Percentiles rank a stretch among this genome's conserved stretches.
Conservation (phyloP, 2,797 vertebrate species). For the Acipenser oxyrinchus region DNA sequence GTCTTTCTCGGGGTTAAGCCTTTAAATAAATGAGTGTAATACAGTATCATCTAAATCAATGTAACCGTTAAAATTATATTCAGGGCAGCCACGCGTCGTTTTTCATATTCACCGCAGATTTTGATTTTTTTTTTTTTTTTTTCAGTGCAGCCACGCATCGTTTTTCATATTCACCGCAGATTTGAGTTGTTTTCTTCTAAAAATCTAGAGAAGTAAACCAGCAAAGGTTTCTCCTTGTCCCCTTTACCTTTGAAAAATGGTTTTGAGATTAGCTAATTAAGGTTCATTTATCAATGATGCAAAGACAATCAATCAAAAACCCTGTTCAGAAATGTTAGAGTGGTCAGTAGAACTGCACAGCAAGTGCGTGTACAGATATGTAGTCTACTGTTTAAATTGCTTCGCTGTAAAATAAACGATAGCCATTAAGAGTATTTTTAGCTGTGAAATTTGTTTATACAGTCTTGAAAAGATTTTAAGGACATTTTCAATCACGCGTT, state of each 20-base stretch:
- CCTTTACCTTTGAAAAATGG: slow-evolving; percentile 58
- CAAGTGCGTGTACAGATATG: too few relatives aligned
- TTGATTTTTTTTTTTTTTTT: neutral
- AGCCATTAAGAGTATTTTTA: too few relatives aligned
- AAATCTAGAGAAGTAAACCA: slow-evolving; percentile 43
- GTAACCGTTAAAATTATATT: neutral
- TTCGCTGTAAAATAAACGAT: too few relatives aligned
- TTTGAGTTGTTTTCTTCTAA: neutral
- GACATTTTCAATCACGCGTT: too few relatives aligned
- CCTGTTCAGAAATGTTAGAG: slow-evolving; percentile 16
- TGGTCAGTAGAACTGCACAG: too few relatives aligned
- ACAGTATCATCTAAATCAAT: slow-evolving; percentile 6
- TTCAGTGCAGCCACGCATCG: neutral
- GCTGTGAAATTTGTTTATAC: too few relatives aligned
- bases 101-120: neutral
- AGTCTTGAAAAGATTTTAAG: too few relatives aligned
- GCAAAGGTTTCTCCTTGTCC: slow-evolving; percentile 53
- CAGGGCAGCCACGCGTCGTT: neutral
- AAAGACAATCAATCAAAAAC: slow-evolving; percentile 63
- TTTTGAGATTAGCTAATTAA: slow-evolving; percentile 69
- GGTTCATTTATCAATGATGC: slow-evolving; percentile 66
- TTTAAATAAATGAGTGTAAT: too few relatives aligned
- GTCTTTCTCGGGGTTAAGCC: too few relatives aligned
- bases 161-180: neutral
- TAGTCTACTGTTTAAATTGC: too few relatives aligned